Evolutionary conservation across 2,797 vertebrate species (phyloP).

Genomic region (Galago senegalensis): DNA sequence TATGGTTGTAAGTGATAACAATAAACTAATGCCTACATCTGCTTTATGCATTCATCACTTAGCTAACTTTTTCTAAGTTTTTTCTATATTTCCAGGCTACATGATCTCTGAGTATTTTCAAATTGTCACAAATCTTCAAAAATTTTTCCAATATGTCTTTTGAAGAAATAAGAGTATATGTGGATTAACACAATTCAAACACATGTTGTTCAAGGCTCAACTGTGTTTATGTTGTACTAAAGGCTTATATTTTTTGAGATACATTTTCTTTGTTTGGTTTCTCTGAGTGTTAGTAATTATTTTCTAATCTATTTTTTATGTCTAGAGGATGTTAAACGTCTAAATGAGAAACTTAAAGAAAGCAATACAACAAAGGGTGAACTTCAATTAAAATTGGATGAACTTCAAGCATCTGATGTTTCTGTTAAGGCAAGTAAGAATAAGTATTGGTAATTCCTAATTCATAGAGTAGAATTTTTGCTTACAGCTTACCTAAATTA

Average conservation of each 20-base stretch:
- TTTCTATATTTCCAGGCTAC: not conserved
- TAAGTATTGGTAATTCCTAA: not conserved
- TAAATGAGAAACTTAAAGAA: slow-evolving; percentile 95
- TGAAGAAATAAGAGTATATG: not conserved
- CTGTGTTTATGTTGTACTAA: slow-evolving; percentile 5
- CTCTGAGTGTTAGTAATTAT: slow-evolving; percentile 28
- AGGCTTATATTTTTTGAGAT: slow-evolving; percentile 9
- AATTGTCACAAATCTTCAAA: not conserved
- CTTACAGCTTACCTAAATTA: slow-evolving; percentile 5
- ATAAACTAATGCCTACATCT: not conserved
- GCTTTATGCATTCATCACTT: not conserved
- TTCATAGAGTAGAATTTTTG: not conserved
- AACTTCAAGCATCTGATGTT: slow-evolving; percentile 96
- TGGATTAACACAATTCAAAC: not conserved
- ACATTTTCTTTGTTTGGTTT: slow-evolving; percentile 10
- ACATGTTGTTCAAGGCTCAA: not conserved
- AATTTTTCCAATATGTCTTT: not conserved
- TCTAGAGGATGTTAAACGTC: slow-evolving; percentile 95
- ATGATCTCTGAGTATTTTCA: not conserved
- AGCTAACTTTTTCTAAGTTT: not conserved
- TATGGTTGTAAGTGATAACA: not conserved
- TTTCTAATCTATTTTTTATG: slow-evolving; percentile 41
- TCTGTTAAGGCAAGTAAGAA: slow-evolving; percentile 94
- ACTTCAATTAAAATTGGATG: slow-evolving; percentile 95
- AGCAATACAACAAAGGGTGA: slow-evolving; percentile 93